Conservation (phyloP, 2,113 vertebrate genomes). For the Leucopsar rothschildi region DNA sequence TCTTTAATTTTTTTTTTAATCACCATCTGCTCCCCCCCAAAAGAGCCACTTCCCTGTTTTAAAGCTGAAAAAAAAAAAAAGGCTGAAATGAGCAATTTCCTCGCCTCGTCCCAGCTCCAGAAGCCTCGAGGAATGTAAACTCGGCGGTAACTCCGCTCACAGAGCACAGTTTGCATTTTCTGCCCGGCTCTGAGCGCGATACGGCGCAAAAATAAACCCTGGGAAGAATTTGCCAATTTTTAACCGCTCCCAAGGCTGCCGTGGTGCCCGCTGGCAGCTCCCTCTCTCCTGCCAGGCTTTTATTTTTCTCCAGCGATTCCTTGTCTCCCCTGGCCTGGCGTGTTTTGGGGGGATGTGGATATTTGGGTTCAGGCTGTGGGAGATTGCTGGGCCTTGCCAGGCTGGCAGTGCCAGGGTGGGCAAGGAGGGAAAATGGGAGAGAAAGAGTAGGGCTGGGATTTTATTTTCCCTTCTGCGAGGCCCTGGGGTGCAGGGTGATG, state of each 20-base stretch:
- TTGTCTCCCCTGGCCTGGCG: rapidly evolving
- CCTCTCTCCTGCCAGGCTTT: background rate
- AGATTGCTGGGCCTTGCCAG: background rate
- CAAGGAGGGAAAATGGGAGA: background rate
- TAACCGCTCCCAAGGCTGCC: background rate
- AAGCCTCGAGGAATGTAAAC: background rate
- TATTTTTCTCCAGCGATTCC: background rate
- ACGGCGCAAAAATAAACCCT: background rate
- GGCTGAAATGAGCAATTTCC: background rate
- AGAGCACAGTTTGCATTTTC: background rate
- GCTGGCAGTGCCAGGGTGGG: background rate
- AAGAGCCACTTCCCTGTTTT: conserved; percentile 14
- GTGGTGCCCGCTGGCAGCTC: background rate
- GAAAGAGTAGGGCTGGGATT: background rate
- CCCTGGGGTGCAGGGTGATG: background rate
- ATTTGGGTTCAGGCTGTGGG: background rate
- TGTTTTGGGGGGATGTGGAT: background rate
- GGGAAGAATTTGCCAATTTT: background rate
- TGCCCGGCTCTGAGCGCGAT: background rate
- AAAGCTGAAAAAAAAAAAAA: background rate
- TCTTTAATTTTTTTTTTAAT: background rate
- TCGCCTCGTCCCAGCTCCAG: background rate
- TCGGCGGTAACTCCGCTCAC: background rate
- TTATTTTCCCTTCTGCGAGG: background rate
- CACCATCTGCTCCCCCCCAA: background rate